These are phyloP conservation scores for Drosophila trapezifrons DNA, from an alignment of 1,140 invertebrate genomes.

Conservation along the genomic window DNA sequence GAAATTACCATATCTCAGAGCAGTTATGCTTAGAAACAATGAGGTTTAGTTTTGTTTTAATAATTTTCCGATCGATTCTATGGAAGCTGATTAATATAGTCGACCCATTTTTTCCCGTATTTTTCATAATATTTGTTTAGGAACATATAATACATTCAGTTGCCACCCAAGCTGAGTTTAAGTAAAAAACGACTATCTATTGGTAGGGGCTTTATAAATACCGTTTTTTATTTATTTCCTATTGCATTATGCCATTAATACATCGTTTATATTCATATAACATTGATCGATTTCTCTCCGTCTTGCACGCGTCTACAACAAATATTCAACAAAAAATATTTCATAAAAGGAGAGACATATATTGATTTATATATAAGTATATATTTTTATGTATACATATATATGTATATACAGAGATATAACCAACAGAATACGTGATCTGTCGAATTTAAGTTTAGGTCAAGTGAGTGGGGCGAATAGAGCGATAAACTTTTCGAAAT, in stretches of 20 bases:
- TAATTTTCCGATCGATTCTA: too few relatives aligned
- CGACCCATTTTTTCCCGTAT: too few relatives aligned
- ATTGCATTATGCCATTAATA: constrained; percentile 69
- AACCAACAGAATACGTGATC: constrained; percentile 26
- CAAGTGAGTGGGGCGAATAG: constrained; percentile 17
- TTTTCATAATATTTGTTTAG: too few relatives aligned
- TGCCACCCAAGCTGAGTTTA: neutral
- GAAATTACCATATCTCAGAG: too few relatives aligned
- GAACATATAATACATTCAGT: neutral
- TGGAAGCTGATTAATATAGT: too few relatives aligned
- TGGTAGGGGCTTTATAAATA: constrained; percentile 69
- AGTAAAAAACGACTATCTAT: constrained; percentile 16
- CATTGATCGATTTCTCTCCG: constrained; percentile 56
- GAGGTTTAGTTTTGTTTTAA: too few relatives aligned
- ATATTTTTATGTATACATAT: constrained; percentile 50
- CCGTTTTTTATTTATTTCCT: constrained; percentile 64
- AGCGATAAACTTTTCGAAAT: constrained; percentile 42
- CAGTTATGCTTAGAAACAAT: too few relatives aligned
- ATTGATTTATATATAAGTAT: constrained; percentile 55
- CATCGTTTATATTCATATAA: constrained; percentile 78
- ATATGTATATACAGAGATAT: constrained; percentile 56
- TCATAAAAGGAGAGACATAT: constrained; percentile 56
- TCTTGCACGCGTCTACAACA: constrained; percentile 56
- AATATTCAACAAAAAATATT: constrained; percentile 67
- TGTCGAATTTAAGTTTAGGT: constrained; percentile 15